Conservation (phyloP, 2,888 invertebrate species). For the Octonoba sinensis region DNA sequence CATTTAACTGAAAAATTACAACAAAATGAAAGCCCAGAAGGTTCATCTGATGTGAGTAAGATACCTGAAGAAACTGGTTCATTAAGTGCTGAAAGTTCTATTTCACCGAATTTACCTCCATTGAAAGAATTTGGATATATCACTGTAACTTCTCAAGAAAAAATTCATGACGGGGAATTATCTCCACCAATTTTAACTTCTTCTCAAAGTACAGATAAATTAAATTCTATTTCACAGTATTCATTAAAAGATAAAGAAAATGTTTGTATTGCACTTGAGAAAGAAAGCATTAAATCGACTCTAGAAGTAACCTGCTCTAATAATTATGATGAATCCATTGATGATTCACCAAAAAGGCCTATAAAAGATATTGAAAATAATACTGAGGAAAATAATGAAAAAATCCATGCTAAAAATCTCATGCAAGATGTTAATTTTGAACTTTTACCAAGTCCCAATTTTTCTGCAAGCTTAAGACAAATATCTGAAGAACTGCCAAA, state of each 20-base stretch:
- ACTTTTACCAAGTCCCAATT: no score
- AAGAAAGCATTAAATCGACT: no score
- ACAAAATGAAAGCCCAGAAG: neutral
- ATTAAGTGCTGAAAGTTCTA: neutral
- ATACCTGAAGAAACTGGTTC: neutral
- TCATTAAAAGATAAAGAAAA: neutral
- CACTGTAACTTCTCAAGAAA: neutral
- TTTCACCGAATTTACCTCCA: slow-evolving; percentile 27
- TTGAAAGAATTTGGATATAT: slow-evolving; percentile 24
- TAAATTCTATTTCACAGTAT: neutral
- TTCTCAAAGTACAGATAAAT: neutral
- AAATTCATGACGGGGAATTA: neutral
- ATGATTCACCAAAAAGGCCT: no score
- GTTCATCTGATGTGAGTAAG: neutral
- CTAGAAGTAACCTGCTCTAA: no score
- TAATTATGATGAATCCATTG: no score
- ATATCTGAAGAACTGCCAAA: no score
- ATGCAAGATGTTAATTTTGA: no score
- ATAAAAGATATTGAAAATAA: no score
- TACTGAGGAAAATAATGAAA: no score
- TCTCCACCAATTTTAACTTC: neutral
- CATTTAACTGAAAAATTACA: neutral
- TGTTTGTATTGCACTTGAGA: no score
- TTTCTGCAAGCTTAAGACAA: no score
- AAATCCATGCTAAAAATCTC: no score